A percentile compares a stretch with the other conserved stretches of the same genome.
These are phyloP conservation scores for Zonotrichia leucophrys DNA, from an alignment of 2,113 vertebrate species.

Conservation along the genomic window DNA sequence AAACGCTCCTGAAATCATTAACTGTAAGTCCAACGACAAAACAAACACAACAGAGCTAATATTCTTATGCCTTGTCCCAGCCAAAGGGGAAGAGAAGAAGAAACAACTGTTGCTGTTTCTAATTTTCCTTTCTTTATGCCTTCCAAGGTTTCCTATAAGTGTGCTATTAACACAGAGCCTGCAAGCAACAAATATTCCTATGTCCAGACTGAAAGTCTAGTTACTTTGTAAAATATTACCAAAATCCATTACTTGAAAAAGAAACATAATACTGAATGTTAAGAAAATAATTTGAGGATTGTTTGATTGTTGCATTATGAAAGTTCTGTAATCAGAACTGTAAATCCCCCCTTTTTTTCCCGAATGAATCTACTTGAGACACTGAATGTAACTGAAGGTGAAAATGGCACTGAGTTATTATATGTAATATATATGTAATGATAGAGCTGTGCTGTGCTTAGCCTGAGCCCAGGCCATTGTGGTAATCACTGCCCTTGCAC, in stretches of 20 bases:
- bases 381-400: background rate
- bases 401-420: background rate
- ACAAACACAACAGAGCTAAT: background rate
- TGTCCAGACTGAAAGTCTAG: background rate
- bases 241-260: background rate
- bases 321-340: background rate
- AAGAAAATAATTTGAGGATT: background rate
- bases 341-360: background rate
- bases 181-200: background rate
- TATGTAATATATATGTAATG: background rate
- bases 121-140: background rate
- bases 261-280: background rate
- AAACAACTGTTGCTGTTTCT: background rate
- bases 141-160: background rate
- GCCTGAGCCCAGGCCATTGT: background rate
- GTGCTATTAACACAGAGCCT: background rate
- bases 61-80: background rate
- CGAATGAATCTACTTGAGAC: background rate
- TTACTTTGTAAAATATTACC: background rate
- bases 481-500: background rate
- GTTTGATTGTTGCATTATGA: background rate
- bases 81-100: background rate
- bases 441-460: background rate
- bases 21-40: slow-evolving; percentile 77
- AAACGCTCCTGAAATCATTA: slow-evolving; percentile 84